Conservation (phyloP, 2,888 invertebrate genomes). For the Oeneis ivallda region DNA sequence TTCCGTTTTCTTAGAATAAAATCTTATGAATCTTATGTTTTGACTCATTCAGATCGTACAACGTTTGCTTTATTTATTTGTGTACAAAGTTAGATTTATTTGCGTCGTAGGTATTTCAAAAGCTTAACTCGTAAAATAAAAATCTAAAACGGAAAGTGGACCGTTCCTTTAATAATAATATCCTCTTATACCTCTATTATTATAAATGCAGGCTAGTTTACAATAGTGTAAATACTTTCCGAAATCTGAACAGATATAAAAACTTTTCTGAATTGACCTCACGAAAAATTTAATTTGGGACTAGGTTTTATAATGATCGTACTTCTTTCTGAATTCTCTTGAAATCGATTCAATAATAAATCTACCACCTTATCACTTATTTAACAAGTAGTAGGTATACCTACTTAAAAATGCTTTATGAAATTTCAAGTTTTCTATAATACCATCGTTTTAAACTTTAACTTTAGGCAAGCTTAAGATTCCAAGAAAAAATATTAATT, state of each 20-base stretch:
- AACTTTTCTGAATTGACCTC: background rate
- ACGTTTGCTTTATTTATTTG: constrained; percentile 34
- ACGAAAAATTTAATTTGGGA: background rate
- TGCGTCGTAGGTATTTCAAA: constrained; percentile 20
- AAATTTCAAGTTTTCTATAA: background rate
- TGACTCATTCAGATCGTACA: constrained; percentile 46
- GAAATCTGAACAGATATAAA: background rate
- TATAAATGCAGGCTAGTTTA: too few species aligned
- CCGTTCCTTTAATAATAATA: background rate
- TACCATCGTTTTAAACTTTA: background rate
- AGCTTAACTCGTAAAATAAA: constrained; percentile 1
- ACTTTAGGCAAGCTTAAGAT: background rate
- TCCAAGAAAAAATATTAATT: constrained; percentile 17
- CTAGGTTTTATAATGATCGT: background rate
- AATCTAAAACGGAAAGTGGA: constrained; percentile 19
- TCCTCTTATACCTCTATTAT: background rate
- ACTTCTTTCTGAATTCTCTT: too few species aligned
- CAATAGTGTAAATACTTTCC: too few species aligned
- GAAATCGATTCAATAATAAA: too few species aligned
- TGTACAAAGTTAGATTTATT: constrained; percentile 27
- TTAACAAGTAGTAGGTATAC: too few species aligned
- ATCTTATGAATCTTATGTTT: constrained; percentile 54
- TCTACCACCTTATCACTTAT: too few species aligned
- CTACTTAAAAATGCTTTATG: too few species aligned
- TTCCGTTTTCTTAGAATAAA: constrained; percentile 52